phyloP scores from a whole-genome alignment of 2,888 invertebrate genomes.

The Adineta ricciae region DNA sequence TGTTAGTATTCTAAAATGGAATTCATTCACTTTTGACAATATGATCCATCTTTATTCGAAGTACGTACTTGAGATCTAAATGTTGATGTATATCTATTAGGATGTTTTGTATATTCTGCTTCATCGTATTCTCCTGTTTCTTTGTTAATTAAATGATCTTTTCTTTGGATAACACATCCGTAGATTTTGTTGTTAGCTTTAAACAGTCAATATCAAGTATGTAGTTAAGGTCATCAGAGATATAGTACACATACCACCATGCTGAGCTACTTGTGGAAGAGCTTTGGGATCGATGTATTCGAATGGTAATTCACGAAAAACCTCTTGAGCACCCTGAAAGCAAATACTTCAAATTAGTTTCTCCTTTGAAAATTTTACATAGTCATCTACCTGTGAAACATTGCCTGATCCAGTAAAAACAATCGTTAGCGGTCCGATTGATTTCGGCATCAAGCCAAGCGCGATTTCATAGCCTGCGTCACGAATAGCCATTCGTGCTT shows the following conservation, averaged over 20 bases:
- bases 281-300: conserved; percentile 93
- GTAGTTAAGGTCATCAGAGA: too few relatives aligned
- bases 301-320: conserved; percentile 89
- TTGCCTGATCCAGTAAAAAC: conserved; percentile 96
- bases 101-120: conserved; percentile 78
- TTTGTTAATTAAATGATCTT: conserved; percentile 81
- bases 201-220: too few relatives aligned
- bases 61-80: background rate
- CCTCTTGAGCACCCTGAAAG: conserved; percentile 68
- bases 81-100: conserved; percentile 56
- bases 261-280: conserved; percentile 84
- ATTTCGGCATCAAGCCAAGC: conserved; percentile 86
- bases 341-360: conserved; percentile 35
- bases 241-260: conserved; percentile 58
- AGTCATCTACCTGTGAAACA: background rate
- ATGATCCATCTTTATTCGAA: background rate
- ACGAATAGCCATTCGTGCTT: conserved; percentile 89
- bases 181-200: conserved; percentile 85
- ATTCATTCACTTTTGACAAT: background rate
- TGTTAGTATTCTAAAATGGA: background rate
- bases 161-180: conserved; percentile 82
- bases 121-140: conserved; percentile 83
- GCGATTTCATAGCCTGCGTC: conserved; percentile 99
- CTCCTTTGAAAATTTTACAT: too few relatives aligned
- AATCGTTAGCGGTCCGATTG: conserved; percentile 88